Conservation (phyloP, 2,888 invertebrate genomes). For the Sarcophaga caerulescens region DNA sequence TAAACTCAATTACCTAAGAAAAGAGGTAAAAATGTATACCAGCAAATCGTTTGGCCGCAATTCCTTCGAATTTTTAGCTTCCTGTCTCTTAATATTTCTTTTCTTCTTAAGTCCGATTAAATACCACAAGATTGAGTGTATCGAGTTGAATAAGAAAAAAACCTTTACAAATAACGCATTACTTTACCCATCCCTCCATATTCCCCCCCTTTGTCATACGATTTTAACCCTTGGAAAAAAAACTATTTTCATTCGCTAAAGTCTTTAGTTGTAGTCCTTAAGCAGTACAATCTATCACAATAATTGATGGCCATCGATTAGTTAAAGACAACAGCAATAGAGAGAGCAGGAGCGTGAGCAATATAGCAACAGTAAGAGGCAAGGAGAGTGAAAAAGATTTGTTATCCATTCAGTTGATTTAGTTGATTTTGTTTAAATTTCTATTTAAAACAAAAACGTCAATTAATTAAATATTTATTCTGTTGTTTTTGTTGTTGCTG, state of each 20-base stretch:
- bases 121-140: conserved; percentile 67
- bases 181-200: not conserved
- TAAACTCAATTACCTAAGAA: conserved; percentile 62
- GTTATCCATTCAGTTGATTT: conserved; percentile 9
- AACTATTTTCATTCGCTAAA: conserved; percentile 66
- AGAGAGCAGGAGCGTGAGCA: too few relatives aligned
- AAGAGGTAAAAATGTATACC: conserved; percentile 55
- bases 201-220: not conserved
- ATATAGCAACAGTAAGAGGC: not conserved
- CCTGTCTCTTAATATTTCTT: not conserved
- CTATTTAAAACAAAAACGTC: conserved; percentile 62
- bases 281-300: conserved; percentile 78
- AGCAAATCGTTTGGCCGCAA: not conserved
- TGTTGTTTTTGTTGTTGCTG: not conserved
- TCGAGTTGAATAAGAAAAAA: conserved; percentile 33
- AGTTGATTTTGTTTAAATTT: conserved; percentile 36
- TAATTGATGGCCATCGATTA: conserved; percentile 80
- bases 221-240: conserved; percentile 28
- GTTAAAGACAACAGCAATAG: conserved; percentile 65
- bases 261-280: conserved; percentile 66
- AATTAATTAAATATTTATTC: conserved; percentile 66
- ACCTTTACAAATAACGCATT: conserved; percentile 46
- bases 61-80: not conserved
- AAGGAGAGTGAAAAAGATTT: conserved; percentile 47
- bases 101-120: conserved; percentile 24